These are phyloP conservation scores for Dipodomys ordii DNA, from an alignment of 2,113 vertebrate genomes.

Conservation along the genomic window DNA sequence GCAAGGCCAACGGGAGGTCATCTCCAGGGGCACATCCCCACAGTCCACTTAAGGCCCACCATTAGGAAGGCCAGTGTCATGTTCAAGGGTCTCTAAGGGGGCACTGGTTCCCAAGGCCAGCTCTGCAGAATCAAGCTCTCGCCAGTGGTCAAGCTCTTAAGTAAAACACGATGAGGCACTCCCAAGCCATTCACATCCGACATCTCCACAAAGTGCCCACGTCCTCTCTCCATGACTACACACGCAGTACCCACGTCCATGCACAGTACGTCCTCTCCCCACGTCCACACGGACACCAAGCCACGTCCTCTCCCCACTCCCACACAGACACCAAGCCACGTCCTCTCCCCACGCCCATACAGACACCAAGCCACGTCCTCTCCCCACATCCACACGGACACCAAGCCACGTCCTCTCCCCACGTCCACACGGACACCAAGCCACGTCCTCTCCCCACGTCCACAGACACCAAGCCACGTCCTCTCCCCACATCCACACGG, in stretches of 20 bases:
- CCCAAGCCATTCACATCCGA: not conserved
- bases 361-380: too few relatives aligned
- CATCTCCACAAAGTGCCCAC: too few relatives aligned
- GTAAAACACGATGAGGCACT: not conserved
- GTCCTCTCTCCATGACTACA: too few relatives aligned
- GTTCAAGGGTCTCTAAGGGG: not conserved
- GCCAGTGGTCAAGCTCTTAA: too few relatives aligned
- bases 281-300: too few relatives aligned
- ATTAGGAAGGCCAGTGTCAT: not conserved
- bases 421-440: too few relatives aligned
- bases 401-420: too few relatives aligned
- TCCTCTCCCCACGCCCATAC: not conserved
- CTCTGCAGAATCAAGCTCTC: not conserved
- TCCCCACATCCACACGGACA: not conserved
- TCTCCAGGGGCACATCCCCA: not conserved
- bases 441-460: too few relatives aligned
- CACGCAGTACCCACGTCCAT: not conserved
- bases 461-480: too few relatives aligned
- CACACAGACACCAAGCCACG: not conserved
- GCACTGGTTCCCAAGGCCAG: not conserved
- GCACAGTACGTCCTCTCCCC: too few relatives aligned
- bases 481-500: too few relatives aligned
- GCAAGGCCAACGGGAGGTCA: not conserved
- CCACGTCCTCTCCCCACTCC: too few relatives aligned
- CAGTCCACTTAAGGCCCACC: not conserved